These are phyloP conservation scores for Rhagoletis pomonella DNA, from an alignment of 1,140 invertebrate species.

Conservation along the genomic window DNA sequence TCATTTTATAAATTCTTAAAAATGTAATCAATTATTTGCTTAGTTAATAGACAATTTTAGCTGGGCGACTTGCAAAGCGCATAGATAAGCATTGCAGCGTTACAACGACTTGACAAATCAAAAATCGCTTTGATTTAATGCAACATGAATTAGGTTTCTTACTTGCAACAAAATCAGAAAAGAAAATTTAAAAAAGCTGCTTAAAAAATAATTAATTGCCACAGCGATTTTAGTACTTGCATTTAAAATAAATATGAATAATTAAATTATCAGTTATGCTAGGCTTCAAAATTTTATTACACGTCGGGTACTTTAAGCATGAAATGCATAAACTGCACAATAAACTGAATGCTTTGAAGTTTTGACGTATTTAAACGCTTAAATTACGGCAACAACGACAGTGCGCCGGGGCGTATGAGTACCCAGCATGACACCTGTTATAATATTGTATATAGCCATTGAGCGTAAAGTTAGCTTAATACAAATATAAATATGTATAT, in stretches of 20 bases:
- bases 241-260: constrained; percentile 13
- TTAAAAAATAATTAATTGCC: background rate
- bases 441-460: background rate
- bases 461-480: background rate
- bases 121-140: background rate
- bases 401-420: constrained; percentile 38
- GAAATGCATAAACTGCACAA: constrained; percentile 1
- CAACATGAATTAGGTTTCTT: constrained; percentile 10
- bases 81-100: background rate
- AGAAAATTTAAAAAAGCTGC: background rate
- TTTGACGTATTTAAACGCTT: constrained; percentile 14
- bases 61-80: background rate
- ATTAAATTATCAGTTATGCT: constrained; percentile 43
- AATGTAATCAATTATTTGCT: background rate
- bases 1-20: no score
- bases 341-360: constrained; percentile 7
- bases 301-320: background rate
- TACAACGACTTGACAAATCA: background rate
- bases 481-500: background rate
- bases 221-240: background rate
- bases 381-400: background rate
- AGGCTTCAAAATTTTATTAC: constrained; percentile 6
- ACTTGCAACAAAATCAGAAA: background rate
- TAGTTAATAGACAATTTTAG: background rate
- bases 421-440: constrained; percentile 38